phyloP scores from a whole-genome alignment of 2,797 vertebrate genomes.

The Adelosebastes latens region DNA sequence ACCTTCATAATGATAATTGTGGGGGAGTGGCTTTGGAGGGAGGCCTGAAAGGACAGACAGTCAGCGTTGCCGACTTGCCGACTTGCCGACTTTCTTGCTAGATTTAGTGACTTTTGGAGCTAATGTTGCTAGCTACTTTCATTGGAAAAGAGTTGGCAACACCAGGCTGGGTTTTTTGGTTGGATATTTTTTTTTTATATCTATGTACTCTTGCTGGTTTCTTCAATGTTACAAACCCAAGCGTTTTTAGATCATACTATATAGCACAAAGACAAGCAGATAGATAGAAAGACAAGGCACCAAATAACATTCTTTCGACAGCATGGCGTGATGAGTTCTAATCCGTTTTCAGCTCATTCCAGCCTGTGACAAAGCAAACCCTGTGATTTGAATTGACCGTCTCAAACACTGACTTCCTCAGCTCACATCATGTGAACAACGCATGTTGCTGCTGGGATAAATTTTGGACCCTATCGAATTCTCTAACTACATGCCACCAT shows the following conservation, averaged over 20 bases:
- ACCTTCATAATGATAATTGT: background rate
- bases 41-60: background rate
- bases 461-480: background rate
- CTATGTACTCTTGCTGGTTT: background rate
- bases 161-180: background rate
- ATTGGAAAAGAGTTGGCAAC: background rate
- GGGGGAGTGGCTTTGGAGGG: background rate
- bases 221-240: background rate
- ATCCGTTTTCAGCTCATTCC: slow-evolving; percentile 5
- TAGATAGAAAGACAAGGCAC: background rate
- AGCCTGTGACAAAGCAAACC: slow-evolving; percentile 9
- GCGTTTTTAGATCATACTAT: background rate
- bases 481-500: background rate
- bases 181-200: background rate
- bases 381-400: background rate
- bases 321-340: slow-evolving; percentile 11
- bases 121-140: background rate
- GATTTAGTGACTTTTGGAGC: background rate
- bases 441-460: background rate
- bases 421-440: background rate
- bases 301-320: background rate
- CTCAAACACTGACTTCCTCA: background rate
- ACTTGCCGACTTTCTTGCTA: background rate
- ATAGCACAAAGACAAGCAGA: background rate
- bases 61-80: background rate